Conservation (phyloP, 1,140 invertebrate genomes). For the Bombus turneri region DNA sequence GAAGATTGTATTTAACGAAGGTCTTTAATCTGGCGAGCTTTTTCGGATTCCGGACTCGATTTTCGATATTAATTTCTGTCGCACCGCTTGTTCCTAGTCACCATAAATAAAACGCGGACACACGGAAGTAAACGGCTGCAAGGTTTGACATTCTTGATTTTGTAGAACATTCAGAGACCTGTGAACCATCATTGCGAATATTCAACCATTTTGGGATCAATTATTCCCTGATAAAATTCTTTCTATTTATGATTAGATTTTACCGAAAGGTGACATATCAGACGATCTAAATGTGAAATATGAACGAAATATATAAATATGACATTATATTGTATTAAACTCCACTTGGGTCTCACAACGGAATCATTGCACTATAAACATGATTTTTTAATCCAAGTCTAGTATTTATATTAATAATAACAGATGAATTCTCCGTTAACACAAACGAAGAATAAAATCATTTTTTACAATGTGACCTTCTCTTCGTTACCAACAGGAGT, state of each 20-base stretch:
- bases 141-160: background rate
- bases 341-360: too few relatives aligned
- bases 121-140: background rate
- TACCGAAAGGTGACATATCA: too few relatives aligned
- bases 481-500: background rate
- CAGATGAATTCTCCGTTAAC: too few relatives aligned
- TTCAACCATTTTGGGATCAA: too few relatives aligned
- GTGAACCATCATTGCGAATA: background rate
- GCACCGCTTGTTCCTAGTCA: background rate
- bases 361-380: too few relatives aligned
- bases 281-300: too few relatives aligned
- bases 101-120: background rate
- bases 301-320: too few relatives aligned
- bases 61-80: constrained; percentile 37
- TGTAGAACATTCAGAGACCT: background rate
- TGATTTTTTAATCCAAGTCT: too few relatives aligned
- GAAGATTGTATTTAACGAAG: constrained; percentile 40
- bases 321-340: too few relatives aligned
- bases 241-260: too few relatives aligned
- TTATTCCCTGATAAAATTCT: background rate
- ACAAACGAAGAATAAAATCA: background rate
- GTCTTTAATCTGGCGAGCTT: constrained; percentile 26
- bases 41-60: constrained; percentile 1
- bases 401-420: too few relatives aligned
- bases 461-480: too few relatives aligned